phyloP scores from a whole-genome alignment of 1,140 invertebrate genomes.

The Drosophila willistoni region DNA sequence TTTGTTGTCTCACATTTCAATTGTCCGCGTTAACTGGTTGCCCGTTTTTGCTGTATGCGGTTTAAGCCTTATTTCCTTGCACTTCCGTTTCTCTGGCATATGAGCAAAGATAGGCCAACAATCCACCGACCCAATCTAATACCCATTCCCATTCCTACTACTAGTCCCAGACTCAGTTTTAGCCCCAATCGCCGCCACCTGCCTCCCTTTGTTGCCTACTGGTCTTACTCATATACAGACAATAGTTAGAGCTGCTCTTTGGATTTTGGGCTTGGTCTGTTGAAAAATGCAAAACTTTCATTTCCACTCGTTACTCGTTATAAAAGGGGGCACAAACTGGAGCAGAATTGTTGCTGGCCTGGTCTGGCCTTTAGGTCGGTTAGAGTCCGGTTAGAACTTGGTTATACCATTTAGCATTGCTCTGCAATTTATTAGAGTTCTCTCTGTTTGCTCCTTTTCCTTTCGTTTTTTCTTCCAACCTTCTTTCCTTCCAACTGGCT shows the following conservation, averaged over 20 bases:
- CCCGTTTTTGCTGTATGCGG: conserved; percentile 55
- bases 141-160: too few species aligned
- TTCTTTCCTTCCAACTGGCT: background rate
- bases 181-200: background rate
- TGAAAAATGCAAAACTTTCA: conserved; percentile 79
- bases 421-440: conserved; percentile 73
- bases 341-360: conserved; percentile 14
- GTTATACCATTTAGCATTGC: conserved; percentile 66
- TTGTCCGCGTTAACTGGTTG: conserved; percentile 45
- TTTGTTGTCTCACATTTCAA: conserved; percentile 67
- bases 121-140: background rate
- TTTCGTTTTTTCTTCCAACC: conserved; percentile 15
- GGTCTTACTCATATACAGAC: conserved; percentile 47
- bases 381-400: conserved; percentile 56
- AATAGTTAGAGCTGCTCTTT: conserved; percentile 60
- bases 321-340: background rate
- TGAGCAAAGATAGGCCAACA: conserved; percentile 58
- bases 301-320: conserved; percentile 70
- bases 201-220: conserved; percentile 20
- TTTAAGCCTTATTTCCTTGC: conserved; percentile 77
- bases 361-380: conserved; percentile 65
- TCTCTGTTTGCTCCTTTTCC: conserved; percentile 36
- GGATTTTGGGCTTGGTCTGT: conserved; percentile 51
- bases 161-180: background rate
- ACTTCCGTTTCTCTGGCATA: conserved; percentile 69